Conservation (phyloP, 2,797 vertebrate species). For the Neomorphus geoffroyi region DNA sequence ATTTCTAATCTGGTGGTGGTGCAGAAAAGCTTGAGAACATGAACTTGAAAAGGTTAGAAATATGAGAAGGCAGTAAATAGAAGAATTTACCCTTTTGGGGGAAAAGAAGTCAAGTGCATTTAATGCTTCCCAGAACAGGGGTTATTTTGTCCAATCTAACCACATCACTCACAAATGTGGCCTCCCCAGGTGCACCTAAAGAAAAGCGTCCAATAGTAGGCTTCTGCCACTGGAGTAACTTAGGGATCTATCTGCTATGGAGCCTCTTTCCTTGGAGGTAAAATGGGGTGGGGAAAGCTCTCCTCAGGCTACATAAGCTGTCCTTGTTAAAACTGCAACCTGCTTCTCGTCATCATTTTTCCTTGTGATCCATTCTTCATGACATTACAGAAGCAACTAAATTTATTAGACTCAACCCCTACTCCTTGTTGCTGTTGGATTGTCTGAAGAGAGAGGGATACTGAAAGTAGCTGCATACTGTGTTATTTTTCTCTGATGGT, state of each 20-base stretch:
- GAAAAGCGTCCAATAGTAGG: background rate
- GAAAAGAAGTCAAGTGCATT: background rate
- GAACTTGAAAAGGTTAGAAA: background rate
- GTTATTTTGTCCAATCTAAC: background rate
- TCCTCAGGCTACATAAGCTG: background rate
- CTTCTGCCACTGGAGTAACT: background rate
- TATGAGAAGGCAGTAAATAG: background rate
- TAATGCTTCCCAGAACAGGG: background rate
- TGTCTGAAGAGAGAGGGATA: background rate
- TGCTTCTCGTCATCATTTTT: background rate
- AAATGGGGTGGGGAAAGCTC: background rate
- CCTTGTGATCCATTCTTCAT: background rate
- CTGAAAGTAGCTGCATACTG: rapidly evolving
- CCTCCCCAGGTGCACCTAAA: background rate
- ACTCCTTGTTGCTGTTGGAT: background rate
- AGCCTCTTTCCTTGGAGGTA: background rate
- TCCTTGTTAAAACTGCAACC: background rate
- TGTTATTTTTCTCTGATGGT: background rate
- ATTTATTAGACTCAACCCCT: background rate
- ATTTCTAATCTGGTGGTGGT: background rate
- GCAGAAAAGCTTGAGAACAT: background rate
- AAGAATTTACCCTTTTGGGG: background rate
- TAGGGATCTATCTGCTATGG: background rate
- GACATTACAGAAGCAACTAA: background rate
- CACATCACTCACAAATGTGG: background rate